Base-by-base conservation (phyloP, 2,797 vertebrate genomes). In the Hippopotamyrus pictus region DNA sequence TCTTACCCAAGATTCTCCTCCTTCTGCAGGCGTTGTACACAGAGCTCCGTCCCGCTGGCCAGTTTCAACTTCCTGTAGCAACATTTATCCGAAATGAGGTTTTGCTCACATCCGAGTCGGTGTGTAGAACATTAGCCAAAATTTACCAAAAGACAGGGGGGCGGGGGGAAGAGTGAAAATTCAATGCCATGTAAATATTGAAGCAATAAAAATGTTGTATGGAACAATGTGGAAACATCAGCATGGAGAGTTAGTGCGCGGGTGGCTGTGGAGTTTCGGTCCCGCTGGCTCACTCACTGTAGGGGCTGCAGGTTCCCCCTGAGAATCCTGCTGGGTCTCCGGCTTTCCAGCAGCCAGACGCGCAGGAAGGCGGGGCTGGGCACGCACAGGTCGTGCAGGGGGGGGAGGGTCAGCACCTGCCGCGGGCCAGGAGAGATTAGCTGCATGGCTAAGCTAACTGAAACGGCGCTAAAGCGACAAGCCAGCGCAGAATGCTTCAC, bases 1-100 rank as follows among this genome's bases (percentile, higher is more conserved):
- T 53, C 95, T 96, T 94, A 99, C 98, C 97, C 95, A 85, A 99
- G 91, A 92, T 96, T 93, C 89, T 99, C 98, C 89, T 97, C 97
- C 86, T 93, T 96, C 85, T 95, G 94, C 41, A 99, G 94, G 83
- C 92, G 95, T 87, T 99, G 97, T 69, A 98, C 92, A 93, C 97
- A 98, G 88, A 99, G 91, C 89, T 96, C 96, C 1, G 92, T 51
- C 44, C 95, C 96, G 89, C 91, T 92, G 88, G 94, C 95, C 87
- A 99, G 92, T 92, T 97, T 99, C 90, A 97, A 94, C 84, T 98
- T 98, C 94, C 98, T 99, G 89, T n/a, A 22, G 11, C 22, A 2
- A 84, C 82, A 50, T 84, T 86, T 8, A 33, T 86, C 48, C 5
- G 83, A 19, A 48, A 25, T 14, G 37, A 46, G 17, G 41, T 46